Base-by-base conservation (phyloP, 2,797 vertebrate genomes). In the Xiphophorus birchmanni region DNA sequence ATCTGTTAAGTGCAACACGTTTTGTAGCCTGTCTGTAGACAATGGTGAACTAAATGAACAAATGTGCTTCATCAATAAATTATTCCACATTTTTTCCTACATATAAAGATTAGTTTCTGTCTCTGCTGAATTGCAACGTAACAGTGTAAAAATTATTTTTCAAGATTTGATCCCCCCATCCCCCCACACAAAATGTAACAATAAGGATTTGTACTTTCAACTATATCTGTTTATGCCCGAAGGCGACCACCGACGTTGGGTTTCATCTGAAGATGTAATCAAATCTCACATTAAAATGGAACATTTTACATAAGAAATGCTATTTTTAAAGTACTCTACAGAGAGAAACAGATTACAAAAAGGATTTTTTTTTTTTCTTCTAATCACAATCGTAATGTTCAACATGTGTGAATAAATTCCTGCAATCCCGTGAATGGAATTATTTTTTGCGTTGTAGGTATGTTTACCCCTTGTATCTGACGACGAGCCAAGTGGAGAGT, bases 401-500 rank as follows among this genome's bases (percentile, higher is more conserved):
- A 86, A 81, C 45, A 75, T n/a, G 42, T 82, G 78, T 45, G 15
- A 60, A 67, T 32, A 74, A 71, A 78, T 82, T 84, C 35, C 79
- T 83, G 83, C 85, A 3, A 75, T 75, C 74, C 18, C 3, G 4
- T 80, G 80, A 85, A 86, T 86, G 83, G 78, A 89, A 78, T 75
- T 60, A 56, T 82, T 90, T 89, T 17, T 84, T 60, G 86, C 84
- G 1, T 50, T 80, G 65, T 91, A 47, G 63, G 69, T 86, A 32
- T 2, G 32, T 32, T 32, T 32, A 32, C 79, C 90, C 42, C n/a
- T 77, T 54, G 65, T 84, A 83, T 86, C 79, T 89, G 84, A 89
- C 87, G 73, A 78, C 3, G 69, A 87, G 89, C 85, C 88, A 88
- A 83, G 88, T 87, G 80, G 76, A 82, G 79, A 85, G 79, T 90